A percentile compares a stretch with the other conserved stretches of the same genome.
Evolutionary conservation across 2,113 vertebrate species (phyloP).

Genomic region (Ploceus nigricollis): DNA sequence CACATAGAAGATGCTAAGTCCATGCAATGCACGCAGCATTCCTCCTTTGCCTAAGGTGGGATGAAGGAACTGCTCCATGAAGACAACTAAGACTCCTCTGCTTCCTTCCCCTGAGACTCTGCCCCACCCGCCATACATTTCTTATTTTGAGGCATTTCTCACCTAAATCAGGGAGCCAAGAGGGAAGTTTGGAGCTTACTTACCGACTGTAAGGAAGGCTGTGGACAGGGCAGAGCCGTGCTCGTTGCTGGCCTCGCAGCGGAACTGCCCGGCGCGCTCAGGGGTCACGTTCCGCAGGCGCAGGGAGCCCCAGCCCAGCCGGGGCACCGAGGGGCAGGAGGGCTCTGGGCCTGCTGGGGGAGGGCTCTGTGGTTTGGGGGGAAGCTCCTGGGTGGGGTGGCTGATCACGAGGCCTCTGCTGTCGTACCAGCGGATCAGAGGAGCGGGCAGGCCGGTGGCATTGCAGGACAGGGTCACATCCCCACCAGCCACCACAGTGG

Average conservation of each 20-base stretch:
- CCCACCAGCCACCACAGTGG: slow-evolving; percentile 51
- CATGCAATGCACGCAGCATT: neutral
- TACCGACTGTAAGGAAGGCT: slow-evolving; percentile 69
- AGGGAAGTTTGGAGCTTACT: neutral
- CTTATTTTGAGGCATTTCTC: neutral
- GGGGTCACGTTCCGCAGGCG: slow-evolving; percentile 43
- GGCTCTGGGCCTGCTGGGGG: neutral
- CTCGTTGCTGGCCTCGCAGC: slow-evolving; percentile 68
- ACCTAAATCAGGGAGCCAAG: neutral
- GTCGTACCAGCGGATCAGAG: slow-evolving; percentile 72
- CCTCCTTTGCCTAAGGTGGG: neutral
- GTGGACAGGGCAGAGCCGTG: slow-evolving; percentile 49
- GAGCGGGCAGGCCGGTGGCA: slow-evolving; percentile 70
- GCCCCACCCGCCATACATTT: rapidly evolving
- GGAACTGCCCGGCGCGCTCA: slow-evolving; percentile 57
- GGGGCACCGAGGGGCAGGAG: slow-evolving; percentile 33
- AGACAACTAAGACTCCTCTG: neutral
- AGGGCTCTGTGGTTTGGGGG: slow-evolving; percentile 45
- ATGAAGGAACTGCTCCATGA: neutral
- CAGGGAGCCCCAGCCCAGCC: slow-evolving; percentile 67
- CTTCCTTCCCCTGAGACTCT: rapidly evolving
- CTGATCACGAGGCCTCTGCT: slow-evolving; percentile 57
- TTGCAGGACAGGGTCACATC: slow-evolving; percentile 71
- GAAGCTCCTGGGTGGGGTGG: slow-evolving; percentile 57
- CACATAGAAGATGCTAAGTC: rapidly evolving